phyloP scores from a whole-genome alignment of 2,797 vertebrate species.

The Picus viridis region DNA sequence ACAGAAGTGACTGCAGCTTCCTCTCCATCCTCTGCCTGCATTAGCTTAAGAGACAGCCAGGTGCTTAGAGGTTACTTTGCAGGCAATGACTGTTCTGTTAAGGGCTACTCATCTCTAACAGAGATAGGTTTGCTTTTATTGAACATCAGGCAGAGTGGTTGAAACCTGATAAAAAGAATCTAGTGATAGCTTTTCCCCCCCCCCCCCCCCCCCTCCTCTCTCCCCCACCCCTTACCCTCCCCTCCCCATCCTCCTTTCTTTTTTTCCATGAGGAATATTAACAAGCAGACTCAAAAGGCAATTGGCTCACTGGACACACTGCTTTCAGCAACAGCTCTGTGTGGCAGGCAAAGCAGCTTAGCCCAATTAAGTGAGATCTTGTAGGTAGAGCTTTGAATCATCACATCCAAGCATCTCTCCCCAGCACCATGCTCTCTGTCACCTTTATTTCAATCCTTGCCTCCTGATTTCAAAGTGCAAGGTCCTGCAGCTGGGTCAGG shows the following conservation, averaged over 20 bases:
- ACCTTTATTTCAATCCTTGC: background rate
- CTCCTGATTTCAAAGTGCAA: background rate
- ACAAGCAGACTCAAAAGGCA: constrained; percentile 45
- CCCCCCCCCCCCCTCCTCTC: too few species aligned
- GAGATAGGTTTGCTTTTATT: constrained; percentile 65
- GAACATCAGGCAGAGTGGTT: constrained; percentile 59
- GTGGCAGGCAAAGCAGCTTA: background rate
- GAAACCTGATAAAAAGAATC: constrained; percentile 61
- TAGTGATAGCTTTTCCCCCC: background rate
- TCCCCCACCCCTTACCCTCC: too few species aligned
- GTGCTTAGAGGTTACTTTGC: constrained; percentile 65
- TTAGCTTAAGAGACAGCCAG: constrained; percentile 56
- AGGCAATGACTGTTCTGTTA: constrained; percentile 57
- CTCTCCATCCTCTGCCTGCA: constrained; percentile 56
- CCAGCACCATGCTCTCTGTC: background rate
- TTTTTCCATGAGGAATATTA: constrained; percentile 41
- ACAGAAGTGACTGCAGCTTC: constrained; percentile 34
- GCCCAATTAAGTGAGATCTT: constrained; percentile 65
- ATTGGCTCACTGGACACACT: constrained; percentile 12
- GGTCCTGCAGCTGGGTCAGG: too few species aligned
- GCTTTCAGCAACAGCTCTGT: constrained; percentile 4
- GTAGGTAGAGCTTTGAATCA: constrained; percentile 40
- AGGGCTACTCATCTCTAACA: constrained; percentile 59
- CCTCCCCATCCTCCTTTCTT: background rate
- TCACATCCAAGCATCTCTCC: background rate